Conservation (phyloP, 92 coral and sea anemone genomes). For the Epizoanthus rinbou region DNA sequence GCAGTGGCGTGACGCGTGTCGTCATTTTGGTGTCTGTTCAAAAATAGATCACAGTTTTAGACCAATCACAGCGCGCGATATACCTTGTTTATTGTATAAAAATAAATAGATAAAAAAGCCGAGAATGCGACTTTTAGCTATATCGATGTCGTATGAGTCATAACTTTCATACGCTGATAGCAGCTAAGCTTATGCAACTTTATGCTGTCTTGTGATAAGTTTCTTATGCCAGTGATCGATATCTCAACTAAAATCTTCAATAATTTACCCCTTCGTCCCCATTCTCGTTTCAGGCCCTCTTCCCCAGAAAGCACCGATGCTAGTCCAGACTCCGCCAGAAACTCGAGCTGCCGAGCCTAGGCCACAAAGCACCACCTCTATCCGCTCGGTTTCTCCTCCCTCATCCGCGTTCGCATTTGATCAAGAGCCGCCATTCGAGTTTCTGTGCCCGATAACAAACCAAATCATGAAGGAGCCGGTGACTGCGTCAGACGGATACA, state of each 20-base stretch:
- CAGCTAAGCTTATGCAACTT: no score
- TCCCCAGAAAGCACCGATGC: slow-evolving; percentile 49
- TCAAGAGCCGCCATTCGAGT: slow-evolving; percentile 79
- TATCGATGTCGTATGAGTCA: no score
- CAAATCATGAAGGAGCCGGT: slow-evolving; percentile 79
- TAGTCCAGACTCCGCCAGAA: slow-evolving; percentile 48
- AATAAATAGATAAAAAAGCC: no score
- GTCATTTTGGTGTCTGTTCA: no score
- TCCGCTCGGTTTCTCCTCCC: slow-evolving; percentile 61
- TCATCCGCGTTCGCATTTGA: slow-evolving; percentile 52
- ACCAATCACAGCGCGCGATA: no score
- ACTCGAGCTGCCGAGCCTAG: slow-evolving; percentile 48
- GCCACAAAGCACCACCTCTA: slow-evolving; percentile 41
- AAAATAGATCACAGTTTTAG: no score
- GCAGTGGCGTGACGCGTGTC: no score
- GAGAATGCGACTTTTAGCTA: no score
- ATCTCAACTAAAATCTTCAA: background rate
- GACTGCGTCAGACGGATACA: slow-evolving; percentile 78
- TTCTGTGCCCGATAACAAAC: slow-evolving; percentile 83
- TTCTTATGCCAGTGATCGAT: background rate
- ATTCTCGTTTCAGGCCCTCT: slow-evolving; percentile 56
- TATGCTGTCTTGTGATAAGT: no score
- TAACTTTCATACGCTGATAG: no score
- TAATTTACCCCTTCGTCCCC: background rate
- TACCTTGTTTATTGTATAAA: no score